Evolutionary conservation across 2,113 vertebrate genomes (phyloP).

Genomic region (human (Homo sapiens)): DNA sequence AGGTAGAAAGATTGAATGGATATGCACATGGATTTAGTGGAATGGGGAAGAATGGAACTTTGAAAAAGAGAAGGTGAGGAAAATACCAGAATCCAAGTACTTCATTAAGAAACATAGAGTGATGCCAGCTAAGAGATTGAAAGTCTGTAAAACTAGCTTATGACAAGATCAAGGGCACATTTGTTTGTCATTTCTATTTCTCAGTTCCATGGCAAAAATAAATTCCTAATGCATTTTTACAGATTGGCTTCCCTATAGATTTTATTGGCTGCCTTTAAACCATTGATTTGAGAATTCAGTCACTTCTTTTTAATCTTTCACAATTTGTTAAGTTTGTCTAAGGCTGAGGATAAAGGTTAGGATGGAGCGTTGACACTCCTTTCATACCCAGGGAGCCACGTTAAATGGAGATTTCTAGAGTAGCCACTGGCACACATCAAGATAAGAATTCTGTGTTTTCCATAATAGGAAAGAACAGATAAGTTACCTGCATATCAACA

Average conservation of each 20-base stretch:
- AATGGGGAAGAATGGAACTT: neutral
- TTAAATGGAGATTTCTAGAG: neutral
- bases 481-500: neutral
- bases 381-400: neutral
- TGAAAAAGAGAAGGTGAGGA: neutral
- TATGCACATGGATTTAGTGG: neutral
- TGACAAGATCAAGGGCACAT: neutral
- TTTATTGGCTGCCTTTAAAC: neutral
- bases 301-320: neutral
- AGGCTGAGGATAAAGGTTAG: neutral
- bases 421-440: neutral
- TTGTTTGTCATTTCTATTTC: slow-evolving; percentile 41
- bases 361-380: neutral
- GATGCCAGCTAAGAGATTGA: neutral
- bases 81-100: neutral
- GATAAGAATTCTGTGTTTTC: neutral
- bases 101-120: neutral
- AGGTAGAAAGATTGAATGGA: neutral
- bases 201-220: neutral
- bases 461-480: neutral
- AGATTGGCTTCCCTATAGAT: neutral
- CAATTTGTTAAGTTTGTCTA: slow-evolving; percentile 24
- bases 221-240: neutral
- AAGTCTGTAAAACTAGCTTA: neutral
- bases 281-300: neutral